Base-by-base conservation (phyloP, 2,888 invertebrate genomes). In the Calliscelio sp. region DNA sequence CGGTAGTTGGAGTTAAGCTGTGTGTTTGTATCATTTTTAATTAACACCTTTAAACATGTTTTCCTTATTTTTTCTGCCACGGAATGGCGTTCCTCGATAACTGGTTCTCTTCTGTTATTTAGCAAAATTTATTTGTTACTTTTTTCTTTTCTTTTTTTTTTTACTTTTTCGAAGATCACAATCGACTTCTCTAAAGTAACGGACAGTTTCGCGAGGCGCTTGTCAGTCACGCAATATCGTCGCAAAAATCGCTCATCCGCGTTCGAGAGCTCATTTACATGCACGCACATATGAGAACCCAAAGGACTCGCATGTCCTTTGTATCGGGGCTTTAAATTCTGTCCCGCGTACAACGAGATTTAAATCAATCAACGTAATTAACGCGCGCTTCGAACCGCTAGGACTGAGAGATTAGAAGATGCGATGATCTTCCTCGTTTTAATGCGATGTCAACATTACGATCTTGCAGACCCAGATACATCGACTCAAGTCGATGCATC, bases 321-420 rank as follows among this genome's bases (percentile, higher is more conserved):
- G 35, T 55, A 71, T 65, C 80, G 53, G 88, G 86, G 88, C 89
- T 87, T 91, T 90, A 91, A 90, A 90, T 91, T 88, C 86, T 25
- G 22, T 22, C 32, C 66, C 84, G 68, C 68, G 87, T 46, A 44
- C 85, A 87, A 85, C n/a, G 84, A 85, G 84, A 84, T 88, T 90
- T 91, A 90, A 91, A 91, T 91, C 92, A 92, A 92, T 92, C 91
- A 89, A 84, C 84, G 90, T 91, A 91, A 92, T 92, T 92, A 92
- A 91, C 90, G 88, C 89, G 87, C 84, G 87, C 88, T 90, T 90
- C 89, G 89, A 91, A 90, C 89, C 90, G 49, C 49, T 49, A 49
- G 11, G 22, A 89, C 89, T 90, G 89, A 5, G 10, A 85, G 86
- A 90, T 91, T 89, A 89, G 87, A 89, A 89, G 28, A 32, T 80